These are phyloP conservation scores for Pseudoatta argentina DNA, from an alignment of 1,140 invertebrate species.

Conservation along the genomic window DNA sequence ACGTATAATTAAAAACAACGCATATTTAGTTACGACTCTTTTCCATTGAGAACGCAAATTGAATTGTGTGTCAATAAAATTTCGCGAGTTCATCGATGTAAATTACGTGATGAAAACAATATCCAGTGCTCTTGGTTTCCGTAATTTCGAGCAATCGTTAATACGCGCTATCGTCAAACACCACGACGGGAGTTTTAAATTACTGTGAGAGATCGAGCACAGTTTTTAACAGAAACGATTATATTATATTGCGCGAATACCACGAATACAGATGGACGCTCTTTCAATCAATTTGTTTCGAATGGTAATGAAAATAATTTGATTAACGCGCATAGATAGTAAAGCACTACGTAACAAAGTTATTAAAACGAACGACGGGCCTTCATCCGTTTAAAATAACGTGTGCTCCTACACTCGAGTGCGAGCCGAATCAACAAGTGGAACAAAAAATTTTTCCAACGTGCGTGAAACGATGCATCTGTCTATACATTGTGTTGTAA, in stretches of 20 bases:
- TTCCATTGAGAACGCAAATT: not conserved
- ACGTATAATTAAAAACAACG: not conserved
- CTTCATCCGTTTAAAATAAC: conserved; percentile 49
- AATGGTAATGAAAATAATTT: conserved; percentile 55
- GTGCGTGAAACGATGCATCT: conserved; percentile 11
- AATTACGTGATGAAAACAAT: conserved; percentile 23
- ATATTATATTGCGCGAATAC: conserved; percentile 4
- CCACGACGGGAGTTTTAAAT: conserved; percentile 17
- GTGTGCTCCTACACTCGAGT: conserved; percentile 17
- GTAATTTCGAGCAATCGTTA: conserved; percentile 17
- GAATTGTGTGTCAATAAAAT: conserved; percentile 15
- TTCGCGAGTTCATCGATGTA: not conserved
- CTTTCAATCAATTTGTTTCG: conserved; percentile 53
- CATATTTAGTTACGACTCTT: not conserved
- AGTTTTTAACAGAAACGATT: not conserved
- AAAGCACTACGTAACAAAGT: conserved; percentile 46
- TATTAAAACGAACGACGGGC: conserved; percentile 55
- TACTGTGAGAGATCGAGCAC: not conserved
- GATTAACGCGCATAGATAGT: conserved; percentile 39
- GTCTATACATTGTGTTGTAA: conserved; percentile 30
- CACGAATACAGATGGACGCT: not conserved
- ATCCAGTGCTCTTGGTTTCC: not conserved
- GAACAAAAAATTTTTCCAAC: conserved; percentile 59
- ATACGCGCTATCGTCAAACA: conserved; percentile 21
- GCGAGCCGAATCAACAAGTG: conserved; percentile 58